Percentiles rank a stretch among this genome's conserved stretches.
These are phyloP conservation scores for Myotis brandtii DNA, from an alignment of 2,113 vertebrate genomes.

Conservation along the genomic window DNA sequence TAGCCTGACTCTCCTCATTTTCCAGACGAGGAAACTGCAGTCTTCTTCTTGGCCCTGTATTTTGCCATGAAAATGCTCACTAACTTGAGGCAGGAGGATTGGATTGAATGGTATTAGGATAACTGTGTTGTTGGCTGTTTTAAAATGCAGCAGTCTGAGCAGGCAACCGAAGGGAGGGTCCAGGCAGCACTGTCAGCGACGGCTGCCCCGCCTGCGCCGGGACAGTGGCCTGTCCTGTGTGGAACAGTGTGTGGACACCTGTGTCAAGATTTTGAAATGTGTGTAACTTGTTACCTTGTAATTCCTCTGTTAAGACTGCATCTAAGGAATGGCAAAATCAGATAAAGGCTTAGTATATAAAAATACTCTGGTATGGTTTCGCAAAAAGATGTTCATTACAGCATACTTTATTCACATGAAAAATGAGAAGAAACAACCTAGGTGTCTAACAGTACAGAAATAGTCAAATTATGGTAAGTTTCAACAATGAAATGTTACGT, in stretches of 20 bases:
- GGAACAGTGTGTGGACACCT: not conserved
- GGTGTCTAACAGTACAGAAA: not conserved
- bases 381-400: slow-evolving; percentile 40
- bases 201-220: not conserved
- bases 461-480: not conserved
- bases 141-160: not conserved
- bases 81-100: not conserved
- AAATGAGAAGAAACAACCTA: not conserved
- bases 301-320: not conserved
- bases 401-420: not conserved
- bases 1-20: not conserved
- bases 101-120: not conserved
- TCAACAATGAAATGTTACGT: not conserved
- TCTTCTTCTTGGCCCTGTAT: not conserved
- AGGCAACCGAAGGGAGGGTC: rapidly evolving
- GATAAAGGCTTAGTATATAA: not conserved
- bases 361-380: not conserved
- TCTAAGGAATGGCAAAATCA: slow-evolving; percentile 27
- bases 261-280: not conserved
- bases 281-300: not conserved
- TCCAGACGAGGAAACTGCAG: not conserved
- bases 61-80: not conserved
- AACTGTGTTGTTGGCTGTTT: not conserved
- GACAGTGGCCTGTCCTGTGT: not conserved
- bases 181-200: rapidly evolving